phyloP scores from a whole-genome alignment of 2,113 vertebrate genomes.

The Urocitellus parryii region DNA sequence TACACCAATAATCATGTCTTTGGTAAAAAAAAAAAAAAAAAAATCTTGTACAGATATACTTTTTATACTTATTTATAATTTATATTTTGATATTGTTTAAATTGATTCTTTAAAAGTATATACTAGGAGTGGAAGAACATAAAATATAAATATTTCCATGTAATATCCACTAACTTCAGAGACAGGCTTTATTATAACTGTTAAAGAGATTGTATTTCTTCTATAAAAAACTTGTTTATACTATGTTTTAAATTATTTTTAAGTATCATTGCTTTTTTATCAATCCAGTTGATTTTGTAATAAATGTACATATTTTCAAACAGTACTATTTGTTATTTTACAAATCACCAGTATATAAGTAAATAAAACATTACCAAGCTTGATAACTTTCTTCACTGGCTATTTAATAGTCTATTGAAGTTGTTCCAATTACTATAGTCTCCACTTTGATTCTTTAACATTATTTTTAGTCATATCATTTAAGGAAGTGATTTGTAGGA shows the following conservation, averaged over 20 bases:
- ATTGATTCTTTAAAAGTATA: constrained; percentile 29
- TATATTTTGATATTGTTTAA: constrained; percentile 50
- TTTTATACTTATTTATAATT: constrained; percentile 61
- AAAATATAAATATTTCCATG: not conserved
- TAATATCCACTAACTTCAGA: not conserved
- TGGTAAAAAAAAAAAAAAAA: not conserved
- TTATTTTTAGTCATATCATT: constrained; percentile 59
- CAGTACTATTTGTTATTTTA: not conserved
- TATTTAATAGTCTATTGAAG: not conserved
- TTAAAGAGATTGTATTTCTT: constrained; percentile 49
- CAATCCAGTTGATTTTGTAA: constrained; percentile 54
- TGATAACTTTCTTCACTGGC: not conserved
- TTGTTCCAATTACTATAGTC: not conserved
- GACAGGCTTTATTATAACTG: not conserved
- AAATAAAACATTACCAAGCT: constrained; percentile 46
- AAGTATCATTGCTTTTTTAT: constrained; percentile 73
- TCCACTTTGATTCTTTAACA: constrained; percentile 24
- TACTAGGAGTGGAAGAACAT: not conserved
- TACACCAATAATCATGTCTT: not conserved
- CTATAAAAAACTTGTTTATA: constrained; percentile 30
- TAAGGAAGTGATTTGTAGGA: constrained; percentile 20
- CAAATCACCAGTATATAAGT: constrained; percentile 32
- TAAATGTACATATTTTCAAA: constrained; percentile 63
- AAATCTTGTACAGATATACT: not conserved
- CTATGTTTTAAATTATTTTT: constrained; percentile 63